A percentile compares a stretch with the other conserved stretches of the same genome.
phyloP scores from a whole-genome alignment of 2,113 vertebrate species.

The Chiloscyllium plagiosum region DNA sequence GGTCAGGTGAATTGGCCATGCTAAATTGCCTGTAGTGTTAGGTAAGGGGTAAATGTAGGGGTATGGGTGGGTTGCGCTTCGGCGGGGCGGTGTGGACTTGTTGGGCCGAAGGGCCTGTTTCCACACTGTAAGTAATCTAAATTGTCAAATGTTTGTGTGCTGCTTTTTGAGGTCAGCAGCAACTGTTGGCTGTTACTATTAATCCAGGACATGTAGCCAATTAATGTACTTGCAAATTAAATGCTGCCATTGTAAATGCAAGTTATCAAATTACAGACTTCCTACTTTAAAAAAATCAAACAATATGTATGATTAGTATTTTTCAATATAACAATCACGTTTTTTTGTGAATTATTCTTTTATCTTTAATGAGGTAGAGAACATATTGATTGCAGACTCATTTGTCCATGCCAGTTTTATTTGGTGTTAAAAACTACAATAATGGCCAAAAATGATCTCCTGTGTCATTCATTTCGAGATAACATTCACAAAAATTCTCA shows the following conservation, averaged over 20 bases:
- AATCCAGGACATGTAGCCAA: background rate
- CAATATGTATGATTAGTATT: background rate
- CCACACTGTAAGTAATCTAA: no score
- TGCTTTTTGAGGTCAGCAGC: no score
- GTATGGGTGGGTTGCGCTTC: no score
- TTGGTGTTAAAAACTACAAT: background rate
- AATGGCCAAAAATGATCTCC: background rate
- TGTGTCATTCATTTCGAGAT: background rate
- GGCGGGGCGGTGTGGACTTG: no score
- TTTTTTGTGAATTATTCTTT: background rate
- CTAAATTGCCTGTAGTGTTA: no score
- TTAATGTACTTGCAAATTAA: background rate
- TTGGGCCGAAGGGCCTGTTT: no score
- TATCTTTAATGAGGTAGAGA: background rate
- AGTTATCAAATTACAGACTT: background rate
- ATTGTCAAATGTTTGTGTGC: no score
- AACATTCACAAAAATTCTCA: background rate
- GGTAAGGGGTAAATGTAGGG: no score
- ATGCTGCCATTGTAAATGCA: background rate
- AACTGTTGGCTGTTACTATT: background rate
- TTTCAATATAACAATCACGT: background rate
- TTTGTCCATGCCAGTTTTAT: background rate
- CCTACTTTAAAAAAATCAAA: background rate
- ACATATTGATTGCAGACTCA: background rate
- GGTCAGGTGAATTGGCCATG: no score